Percentiles rank a stretch among this genome's conserved stretches.
These are phyloP conservation scores for Rugalucina vietnamica DNA, from an alignment of 2,888 invertebrate genomes.

Conservation along the genomic window DNA sequence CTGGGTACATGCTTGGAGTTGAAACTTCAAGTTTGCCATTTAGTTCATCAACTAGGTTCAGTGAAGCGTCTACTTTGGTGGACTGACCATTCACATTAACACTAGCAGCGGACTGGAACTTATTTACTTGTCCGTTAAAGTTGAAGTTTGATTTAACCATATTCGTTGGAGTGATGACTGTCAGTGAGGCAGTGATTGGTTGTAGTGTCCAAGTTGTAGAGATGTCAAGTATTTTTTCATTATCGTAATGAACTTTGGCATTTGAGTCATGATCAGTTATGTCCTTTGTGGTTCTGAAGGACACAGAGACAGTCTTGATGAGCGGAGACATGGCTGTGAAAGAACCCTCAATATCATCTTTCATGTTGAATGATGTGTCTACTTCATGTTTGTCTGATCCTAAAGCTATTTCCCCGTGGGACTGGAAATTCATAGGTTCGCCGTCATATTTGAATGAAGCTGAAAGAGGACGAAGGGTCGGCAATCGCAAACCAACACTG, in stretches of 20 bases:
- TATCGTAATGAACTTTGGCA: background rate
- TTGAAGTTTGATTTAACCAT: background rate
- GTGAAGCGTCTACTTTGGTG: background rate
- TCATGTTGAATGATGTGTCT: background rate
- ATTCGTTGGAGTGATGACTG: background rate
- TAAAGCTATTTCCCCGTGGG: background rate
- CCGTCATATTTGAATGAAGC: background rate
- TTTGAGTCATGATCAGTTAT: background rate
- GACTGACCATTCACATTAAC: background rate
- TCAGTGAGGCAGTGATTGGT: background rate
- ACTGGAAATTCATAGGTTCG: background rate
- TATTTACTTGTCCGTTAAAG: background rate
- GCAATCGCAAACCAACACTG: background rate
- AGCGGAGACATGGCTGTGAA: conserved; percentile 48
- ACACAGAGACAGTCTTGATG: conserved; percentile 3
- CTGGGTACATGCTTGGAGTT: background rate
- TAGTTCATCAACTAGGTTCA: background rate
- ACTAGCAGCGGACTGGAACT: background rate
- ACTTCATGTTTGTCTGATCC: background rate
- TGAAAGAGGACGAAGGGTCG: background rate
- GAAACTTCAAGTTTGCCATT: background rate
- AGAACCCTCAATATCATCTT: conserved; percentile 41
- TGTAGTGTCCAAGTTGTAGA: background rate
- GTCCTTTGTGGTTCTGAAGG: background rate
- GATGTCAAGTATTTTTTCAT: background rate